Evolutionary conservation across 2,113 vertebrate species (phyloP).

Genomic region (Andinoacara biseriatus): DNA sequence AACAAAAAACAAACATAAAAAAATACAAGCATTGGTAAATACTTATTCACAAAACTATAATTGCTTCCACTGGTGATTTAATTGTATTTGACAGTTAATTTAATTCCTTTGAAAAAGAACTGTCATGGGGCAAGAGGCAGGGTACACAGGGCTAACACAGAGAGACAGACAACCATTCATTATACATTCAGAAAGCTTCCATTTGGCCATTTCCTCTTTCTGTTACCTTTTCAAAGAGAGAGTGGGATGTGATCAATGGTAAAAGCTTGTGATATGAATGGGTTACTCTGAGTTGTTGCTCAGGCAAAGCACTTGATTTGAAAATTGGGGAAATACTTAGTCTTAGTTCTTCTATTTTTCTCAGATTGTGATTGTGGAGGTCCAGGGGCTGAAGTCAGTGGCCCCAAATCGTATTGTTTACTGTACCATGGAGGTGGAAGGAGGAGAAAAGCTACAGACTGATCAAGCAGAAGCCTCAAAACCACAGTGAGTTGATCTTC

Average conservation of each 20-base stretch:
- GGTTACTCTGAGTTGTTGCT: neutral
- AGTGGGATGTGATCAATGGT: neutral
- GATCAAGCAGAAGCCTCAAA: conserved; percentile 97
- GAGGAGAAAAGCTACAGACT: conserved; percentile 96
- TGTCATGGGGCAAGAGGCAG: too few species aligned
- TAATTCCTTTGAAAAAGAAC: too few species aligned
- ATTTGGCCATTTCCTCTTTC: neutral
- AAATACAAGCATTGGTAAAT: too few species aligned
- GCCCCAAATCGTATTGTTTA: conserved; percentile 96
- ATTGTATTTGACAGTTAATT: too few species aligned
- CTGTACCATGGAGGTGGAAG: conserved; percentile 99
- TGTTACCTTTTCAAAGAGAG: neutral
- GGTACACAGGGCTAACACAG: too few species aligned
- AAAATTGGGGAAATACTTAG: neutral
- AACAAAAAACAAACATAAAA: too few species aligned
- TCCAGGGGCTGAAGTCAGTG: conserved; percentile 92
- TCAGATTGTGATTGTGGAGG: conserved; percentile 96
- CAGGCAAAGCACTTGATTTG: neutral
- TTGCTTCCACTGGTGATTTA: too few species aligned
- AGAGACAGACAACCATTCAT: neutral
- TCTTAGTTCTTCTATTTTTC: conserved; percentile 5
- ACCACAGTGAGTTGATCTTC: conserved; percentile 88
- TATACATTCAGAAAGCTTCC: neutral
- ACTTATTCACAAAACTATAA: too few species aligned
- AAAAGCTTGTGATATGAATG: neutral